Evolutionary conservation across 2,797 vertebrate species (phyloP).

Genomic region (Miichthys miiuy): DNA sequence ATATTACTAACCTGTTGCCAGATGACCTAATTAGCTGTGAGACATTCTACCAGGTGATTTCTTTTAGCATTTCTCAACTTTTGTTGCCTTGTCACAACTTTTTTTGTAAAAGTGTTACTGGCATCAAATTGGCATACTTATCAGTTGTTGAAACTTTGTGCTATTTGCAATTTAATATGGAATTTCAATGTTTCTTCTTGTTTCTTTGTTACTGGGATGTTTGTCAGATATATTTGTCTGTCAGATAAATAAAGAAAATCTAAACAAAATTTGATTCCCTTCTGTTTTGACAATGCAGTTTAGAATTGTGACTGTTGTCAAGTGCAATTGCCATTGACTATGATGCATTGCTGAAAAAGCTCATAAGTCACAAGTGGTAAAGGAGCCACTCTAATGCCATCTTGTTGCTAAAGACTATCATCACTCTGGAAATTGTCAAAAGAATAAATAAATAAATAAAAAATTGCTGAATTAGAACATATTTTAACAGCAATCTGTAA

Average conservation of each 20-base stretch:
- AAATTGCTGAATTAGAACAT: background rate
- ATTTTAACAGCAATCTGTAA: too few relatives aligned
- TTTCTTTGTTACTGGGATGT: background rate
- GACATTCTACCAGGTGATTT: too few relatives aligned
- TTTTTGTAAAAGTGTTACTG: too few relatives aligned
- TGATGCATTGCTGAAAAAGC: background rate
- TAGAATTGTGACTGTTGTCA: background rate
- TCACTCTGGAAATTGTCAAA: background rate
- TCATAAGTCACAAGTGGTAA: background rate
- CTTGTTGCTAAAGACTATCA: slow-evolving; percentile 62
- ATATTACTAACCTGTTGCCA: too few relatives aligned
- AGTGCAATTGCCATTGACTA: background rate
- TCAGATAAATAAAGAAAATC: background rate
- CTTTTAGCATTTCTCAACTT: too few relatives aligned
- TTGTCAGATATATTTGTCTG: background rate
- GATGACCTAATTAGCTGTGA: too few relatives aligned
- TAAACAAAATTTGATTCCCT: background rate
- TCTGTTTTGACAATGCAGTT: background rate
- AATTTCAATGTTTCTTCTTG: too few relatives aligned
- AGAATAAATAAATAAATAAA: background rate
- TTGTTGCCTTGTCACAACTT: too few relatives aligned
- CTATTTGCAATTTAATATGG: background rate
- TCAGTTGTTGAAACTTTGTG: too few relatives aligned
- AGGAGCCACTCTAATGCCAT: slow-evolving; percentile 56
- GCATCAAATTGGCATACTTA: too few relatives aligned